Conservation (phyloP, 2,888 invertebrate species). For the Drosophila recens region DNA sequence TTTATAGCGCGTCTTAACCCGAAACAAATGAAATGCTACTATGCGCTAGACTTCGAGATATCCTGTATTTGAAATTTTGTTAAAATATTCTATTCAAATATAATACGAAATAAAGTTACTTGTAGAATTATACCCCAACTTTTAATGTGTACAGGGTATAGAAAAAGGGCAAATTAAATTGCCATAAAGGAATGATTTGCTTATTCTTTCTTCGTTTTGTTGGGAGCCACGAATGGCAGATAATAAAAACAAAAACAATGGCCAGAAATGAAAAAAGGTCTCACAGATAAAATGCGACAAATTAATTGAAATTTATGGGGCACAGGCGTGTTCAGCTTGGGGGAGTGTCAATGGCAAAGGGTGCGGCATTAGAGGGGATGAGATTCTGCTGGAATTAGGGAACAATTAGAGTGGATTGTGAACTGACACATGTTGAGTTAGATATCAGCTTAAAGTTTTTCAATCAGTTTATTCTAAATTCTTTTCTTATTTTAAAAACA, state of each 20-base stretch:
- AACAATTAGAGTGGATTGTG: slow-evolving; percentile 66
- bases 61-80: not conserved
- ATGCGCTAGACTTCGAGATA: not conserved
- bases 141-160: slow-evolving; percentile 16
- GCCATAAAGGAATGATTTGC: slow-evolving; percentile 74
- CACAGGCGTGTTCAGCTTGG: slow-evolving; percentile 53
- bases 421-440: slow-evolving; percentile 39
- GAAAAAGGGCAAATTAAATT: slow-evolving; percentile 66
- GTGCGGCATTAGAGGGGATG: slow-evolving; percentile 6
- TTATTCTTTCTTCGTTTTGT: slow-evolving; percentile 29
- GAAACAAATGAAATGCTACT: not conserved
- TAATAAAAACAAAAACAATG: slow-evolving; percentile 41
- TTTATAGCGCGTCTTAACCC: slow-evolving; percentile 48
- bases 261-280: slow-evolving; percentile 46
- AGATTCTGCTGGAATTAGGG: slow-evolving; percentile 40
- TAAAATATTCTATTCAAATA: not conserved
- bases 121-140: not conserved
- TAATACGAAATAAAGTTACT: too few species aligned
- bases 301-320: slow-evolving; percentile 75
- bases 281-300: slow-evolving; percentile 67
- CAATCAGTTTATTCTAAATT: slow-evolving; percentile 3
- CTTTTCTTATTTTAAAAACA: slow-evolving; percentile 17
- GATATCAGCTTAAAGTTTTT: not conserved
- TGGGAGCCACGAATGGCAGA: slow-evolving; percentile 26
- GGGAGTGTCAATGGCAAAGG: slow-evolving; percentile 6